These are phyloP conservation scores for Leucania comma DNA, from an alignment of 2,888 invertebrate species.

Conservation along the genomic window DNA sequence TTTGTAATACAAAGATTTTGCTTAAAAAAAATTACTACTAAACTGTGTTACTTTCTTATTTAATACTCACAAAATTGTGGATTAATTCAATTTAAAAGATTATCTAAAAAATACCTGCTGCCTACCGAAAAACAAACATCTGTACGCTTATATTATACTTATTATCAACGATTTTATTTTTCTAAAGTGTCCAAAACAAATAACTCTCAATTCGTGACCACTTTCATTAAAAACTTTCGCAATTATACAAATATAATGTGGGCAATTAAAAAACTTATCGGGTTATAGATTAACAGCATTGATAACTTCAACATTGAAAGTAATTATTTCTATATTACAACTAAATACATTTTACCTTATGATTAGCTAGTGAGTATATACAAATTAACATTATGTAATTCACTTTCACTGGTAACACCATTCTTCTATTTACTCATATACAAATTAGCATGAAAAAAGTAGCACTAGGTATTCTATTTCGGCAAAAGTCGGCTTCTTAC, in stretches of 20 bases:
- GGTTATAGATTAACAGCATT: constrained; percentile 35
- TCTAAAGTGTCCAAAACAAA: not conserved
- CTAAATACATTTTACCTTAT: constrained; percentile 63
- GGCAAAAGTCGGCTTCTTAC: constrained; percentile 58
- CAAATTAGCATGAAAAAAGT: constrained; percentile 84
- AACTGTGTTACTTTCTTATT: no score
- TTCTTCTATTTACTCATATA: constrained; percentile 77
- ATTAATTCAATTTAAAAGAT: no score
- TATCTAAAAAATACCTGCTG: no score
- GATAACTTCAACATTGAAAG: constrained; percentile 37
- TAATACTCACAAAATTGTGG: no score
- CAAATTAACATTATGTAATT: constrained; percentile 77
- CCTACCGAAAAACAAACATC: no score
- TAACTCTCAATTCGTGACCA: constrained; percentile 1
- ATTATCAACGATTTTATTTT: no score
- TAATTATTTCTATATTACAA: constrained; percentile 49
- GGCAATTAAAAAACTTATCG: constrained; percentile 30
- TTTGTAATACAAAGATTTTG: no score
- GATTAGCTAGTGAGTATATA: constrained; percentile 68
- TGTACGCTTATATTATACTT: no score
- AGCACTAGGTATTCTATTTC: constrained; percentile 73
- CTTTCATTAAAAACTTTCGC: constrained; percentile 35
- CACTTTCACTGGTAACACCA: constrained; percentile 80
- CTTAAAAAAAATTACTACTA: no score
- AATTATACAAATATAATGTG: constrained; percentile 30